Percentiles rank a stretch among this genome's conserved stretches.
Conservation (phyloP, 2,797 vertebrate genomes). For the Leontocebus nigricollis region DNA sequence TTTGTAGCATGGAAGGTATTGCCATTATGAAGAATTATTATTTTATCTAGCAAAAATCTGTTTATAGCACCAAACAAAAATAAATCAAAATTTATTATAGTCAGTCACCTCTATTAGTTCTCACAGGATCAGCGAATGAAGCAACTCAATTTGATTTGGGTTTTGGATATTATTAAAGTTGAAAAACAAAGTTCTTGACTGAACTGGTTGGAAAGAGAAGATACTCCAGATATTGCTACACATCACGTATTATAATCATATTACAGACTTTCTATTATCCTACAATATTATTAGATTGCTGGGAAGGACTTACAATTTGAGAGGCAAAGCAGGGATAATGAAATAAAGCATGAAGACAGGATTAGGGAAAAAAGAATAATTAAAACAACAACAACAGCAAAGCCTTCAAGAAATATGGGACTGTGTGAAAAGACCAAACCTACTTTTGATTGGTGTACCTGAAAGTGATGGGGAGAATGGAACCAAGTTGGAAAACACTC, state of each 20-base stretch:
- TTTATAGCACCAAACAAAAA: constrained; percentile 41
- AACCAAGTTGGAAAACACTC: too few relatives aligned
- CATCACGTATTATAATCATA: constrained; percentile 21
- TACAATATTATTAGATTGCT: not conserved
- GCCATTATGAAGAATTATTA: constrained; percentile 35
- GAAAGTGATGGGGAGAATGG: too few relatives aligned
- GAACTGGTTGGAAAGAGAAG: constrained; percentile 1
- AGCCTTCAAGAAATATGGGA: too few relatives aligned
- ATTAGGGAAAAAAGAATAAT: too few relatives aligned
- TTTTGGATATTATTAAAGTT: constrained; percentile 33
- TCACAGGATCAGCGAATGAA: constrained; percentile 46
- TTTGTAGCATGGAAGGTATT: constrained; percentile 25
- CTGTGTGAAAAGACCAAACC: too few relatives aligned
- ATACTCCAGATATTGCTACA: not conserved
- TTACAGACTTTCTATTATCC: not conserved
- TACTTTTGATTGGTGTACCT: too few relatives aligned
- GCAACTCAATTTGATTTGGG: not conserved
- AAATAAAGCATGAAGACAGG: too few relatives aligned
- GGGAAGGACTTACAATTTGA: not conserved
- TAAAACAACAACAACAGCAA: too few relatives aligned
- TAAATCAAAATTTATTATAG: constrained; percentile 45
- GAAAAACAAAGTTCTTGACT: not conserved
- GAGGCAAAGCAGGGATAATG: not conserved
- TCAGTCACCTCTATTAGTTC: constrained; percentile 35
- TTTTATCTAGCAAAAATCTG: constrained; percentile 15